Evolutionary conservation across 2,113 vertebrate genomes (phyloP).

Genomic region (Cavia porcellus): DNA sequence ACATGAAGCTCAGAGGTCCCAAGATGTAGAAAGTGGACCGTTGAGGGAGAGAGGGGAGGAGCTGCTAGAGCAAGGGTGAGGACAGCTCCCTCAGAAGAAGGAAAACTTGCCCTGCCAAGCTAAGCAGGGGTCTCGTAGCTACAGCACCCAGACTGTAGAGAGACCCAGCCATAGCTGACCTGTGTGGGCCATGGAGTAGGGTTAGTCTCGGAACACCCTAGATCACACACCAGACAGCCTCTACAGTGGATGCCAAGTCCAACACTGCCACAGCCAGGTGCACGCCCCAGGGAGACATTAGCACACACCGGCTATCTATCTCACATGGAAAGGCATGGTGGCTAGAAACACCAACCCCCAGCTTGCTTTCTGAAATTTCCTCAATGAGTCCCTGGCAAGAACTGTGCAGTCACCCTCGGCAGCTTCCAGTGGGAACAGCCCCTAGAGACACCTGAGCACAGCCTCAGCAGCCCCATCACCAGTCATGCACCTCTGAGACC

Average conservation of each 20-base stretch:
- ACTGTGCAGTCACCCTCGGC: accelerated
- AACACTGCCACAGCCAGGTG: no score
- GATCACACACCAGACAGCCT: no score
- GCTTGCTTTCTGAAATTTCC: not conserved
- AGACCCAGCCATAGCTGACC: not conserved
- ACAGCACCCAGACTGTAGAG: not conserved
- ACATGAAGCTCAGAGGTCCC: not conserved
- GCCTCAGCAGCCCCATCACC: not conserved
- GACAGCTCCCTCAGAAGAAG: not conserved
- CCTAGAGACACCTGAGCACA: not conserved
- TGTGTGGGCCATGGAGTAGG: no score
- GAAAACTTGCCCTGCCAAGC: not conserved
- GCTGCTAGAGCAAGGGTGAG: not conserved
- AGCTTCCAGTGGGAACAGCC: not conserved
- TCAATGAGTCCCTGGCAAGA: no score
- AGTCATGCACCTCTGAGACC: not conserved
- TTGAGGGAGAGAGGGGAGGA: not conserved
- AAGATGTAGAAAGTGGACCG: no score
- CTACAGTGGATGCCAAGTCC: not conserved
- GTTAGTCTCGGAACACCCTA: not conserved
- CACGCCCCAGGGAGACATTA: not conserved
- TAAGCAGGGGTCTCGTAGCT: not conserved
- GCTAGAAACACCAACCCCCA: not conserved
- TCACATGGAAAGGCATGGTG: no score
- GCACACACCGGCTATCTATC: no score